Conservation (phyloP, 2,888 invertebrate genomes). For the Glaucopsyche alexis region DNA sequence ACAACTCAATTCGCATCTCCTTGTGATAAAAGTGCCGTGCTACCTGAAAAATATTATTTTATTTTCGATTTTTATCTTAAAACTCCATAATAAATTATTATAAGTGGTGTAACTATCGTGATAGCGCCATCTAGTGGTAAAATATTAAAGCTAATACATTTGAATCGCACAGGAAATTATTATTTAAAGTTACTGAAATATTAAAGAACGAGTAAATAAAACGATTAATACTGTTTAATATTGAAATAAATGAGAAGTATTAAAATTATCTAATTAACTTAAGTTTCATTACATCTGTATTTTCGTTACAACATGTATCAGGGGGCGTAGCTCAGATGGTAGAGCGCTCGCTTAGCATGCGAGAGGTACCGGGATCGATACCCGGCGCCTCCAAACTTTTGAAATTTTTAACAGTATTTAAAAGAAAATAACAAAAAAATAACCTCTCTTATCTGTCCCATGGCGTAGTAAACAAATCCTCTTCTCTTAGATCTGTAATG, state of each 20-base stretch:
- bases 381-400: slow-evolving; percentile 50
- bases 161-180: neutral
- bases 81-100: neutral
- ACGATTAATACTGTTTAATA: neutral
- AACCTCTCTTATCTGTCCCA: slow-evolving; percentile 95
- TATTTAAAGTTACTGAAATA: no score
- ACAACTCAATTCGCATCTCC: slow-evolving; percentile 93
- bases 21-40: slow-evolving; percentile 97
- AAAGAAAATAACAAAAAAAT: slow-evolving; percentile 39
- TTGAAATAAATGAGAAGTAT: neutral
- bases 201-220: no score
- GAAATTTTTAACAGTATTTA: neutral
- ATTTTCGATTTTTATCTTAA: neutral
- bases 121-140: slow-evolving; percentile 28
- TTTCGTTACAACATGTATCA: neutral
- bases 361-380: slow-evolving; percentile 77
- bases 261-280: neutral
- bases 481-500: slow-evolving; percentile 96
- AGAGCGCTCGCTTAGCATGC: slow-evolving; percentile 80
- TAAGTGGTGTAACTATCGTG: neutral
- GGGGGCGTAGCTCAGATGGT: slow-evolving; percentile 80
- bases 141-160: neutral
- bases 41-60: slow-evolving; percentile 76
- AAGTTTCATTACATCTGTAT: neutral
- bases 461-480: slow-evolving; percentile 97